Percentiles rank a stretch among this genome's conserved stretches.
These are phyloP conservation scores for Cryptoblepharus egeriae DNA, from an alignment of 2,797 vertebrate genomes.

Conservation along the genomic window DNA sequence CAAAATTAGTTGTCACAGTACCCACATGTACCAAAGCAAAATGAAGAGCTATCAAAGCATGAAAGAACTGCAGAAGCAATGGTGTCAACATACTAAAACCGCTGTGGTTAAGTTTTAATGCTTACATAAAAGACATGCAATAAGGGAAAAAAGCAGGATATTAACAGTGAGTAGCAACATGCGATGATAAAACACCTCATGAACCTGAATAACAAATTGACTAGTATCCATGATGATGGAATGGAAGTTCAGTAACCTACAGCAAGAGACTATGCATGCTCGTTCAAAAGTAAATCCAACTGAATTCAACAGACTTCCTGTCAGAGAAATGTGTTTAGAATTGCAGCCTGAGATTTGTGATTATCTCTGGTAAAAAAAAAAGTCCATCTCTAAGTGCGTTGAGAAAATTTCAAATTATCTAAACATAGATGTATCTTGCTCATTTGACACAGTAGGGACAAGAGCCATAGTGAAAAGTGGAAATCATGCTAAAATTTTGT, in stretches of 20 bases:
- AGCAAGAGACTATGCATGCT: too few relatives aligned
- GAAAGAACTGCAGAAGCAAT: not conserved
- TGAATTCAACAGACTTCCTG: too few relatives aligned
- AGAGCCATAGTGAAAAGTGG: too few relatives aligned
- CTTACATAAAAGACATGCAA: constrained; percentile 10
- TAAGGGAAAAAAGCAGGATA: not conserved
- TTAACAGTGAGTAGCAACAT: rapidly evolving
- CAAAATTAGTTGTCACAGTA: not conserved
- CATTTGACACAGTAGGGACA: too few relatives aligned
- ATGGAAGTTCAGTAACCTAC: not conserved
- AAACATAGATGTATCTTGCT: too few relatives aligned
- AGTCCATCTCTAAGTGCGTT: not conserved
- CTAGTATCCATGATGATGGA: not conserved
- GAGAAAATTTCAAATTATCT: not conserved
- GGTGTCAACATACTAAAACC: not conserved
- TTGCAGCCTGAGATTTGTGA: not conserved
- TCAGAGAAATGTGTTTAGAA: too few relatives aligned
- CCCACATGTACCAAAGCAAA: not conserved
- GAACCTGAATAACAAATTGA: not conserved
- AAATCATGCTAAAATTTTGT: not conserved
- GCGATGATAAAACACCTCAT: not conserved
- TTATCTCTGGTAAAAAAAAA: not conserved
- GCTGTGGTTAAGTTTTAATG: not conserved
- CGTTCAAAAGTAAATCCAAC: too few relatives aligned
- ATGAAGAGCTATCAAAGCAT: not conserved